Evolutionary conservation across 2,113 vertebrate species (phyloP).

Genomic region (Parus major): DNA sequence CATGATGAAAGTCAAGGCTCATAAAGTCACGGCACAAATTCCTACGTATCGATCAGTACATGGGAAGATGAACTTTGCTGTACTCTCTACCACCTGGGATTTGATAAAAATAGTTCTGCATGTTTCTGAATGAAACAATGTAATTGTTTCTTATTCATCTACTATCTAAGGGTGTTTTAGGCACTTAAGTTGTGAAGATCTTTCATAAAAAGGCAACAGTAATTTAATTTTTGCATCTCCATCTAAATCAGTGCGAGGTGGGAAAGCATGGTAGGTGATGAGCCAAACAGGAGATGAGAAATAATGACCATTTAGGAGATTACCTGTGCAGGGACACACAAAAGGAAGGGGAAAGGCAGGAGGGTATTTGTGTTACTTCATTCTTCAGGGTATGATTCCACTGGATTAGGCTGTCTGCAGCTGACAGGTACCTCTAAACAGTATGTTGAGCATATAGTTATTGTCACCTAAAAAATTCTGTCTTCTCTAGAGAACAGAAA

Average conservation of each 20-base stretch:
- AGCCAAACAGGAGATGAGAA: not conserved
- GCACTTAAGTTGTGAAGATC: not conserved
- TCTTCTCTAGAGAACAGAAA: not conserved
- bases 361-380: not conserved
- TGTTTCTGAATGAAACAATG: not conserved
- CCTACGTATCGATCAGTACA: not conserved
- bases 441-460: not conserved
- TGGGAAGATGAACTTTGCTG: not conserved
- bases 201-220: not conserved
- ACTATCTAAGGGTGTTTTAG: not conserved
- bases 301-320: not conserved
- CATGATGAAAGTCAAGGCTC: not conserved
- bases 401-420: not conserved
- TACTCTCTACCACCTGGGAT: rapidly evolving
- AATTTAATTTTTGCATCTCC: not conserved
- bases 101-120: not conserved
- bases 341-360: rapidly evolving
- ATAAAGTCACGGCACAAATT: not conserved
- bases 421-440: not conserved
- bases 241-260: not conserved
- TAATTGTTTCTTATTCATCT: not conserved
- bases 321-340: not conserved
- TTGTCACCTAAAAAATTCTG: not conserved
- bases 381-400: not conserved
- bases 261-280: not conserved